Percentiles rank a stretch among this genome's conserved stretches.
phyloP scores from a whole-genome alignment of 1,140 invertebrate genomes.

The Saxidomus purpurata region DNA sequence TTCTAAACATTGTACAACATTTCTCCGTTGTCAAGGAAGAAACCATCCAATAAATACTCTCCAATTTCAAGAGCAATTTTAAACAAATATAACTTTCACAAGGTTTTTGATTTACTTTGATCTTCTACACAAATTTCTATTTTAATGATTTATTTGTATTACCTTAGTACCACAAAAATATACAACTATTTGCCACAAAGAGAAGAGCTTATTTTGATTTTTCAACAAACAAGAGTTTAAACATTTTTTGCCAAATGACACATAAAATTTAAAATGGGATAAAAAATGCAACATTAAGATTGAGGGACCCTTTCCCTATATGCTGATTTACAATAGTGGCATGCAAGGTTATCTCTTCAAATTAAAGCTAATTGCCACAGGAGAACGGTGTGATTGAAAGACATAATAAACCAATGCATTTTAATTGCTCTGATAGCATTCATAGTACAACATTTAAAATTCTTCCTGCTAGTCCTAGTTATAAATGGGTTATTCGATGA shows the following conservation, averaged over 20 bases:
- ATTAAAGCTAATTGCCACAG: not conserved
- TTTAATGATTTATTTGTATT: not conserved
- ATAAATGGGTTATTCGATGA: not conserved
- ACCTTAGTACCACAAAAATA: not conserved
- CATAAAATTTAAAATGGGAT: no score
- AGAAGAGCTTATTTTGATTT: no score
- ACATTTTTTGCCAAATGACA: no score
- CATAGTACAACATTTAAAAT: not conserved
- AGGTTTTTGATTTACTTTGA: constrained; percentile 4
- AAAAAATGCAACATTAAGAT: not conserved
- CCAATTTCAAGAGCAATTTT: not conserved
- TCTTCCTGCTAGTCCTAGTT: not conserved
- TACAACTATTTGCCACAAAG: no score
- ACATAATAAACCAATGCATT: not conserved
- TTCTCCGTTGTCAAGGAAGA: constrained; percentile 23
- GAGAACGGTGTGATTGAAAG: constrained; percentile 1
- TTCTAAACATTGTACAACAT: not conserved
- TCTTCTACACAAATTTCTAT: not conserved
- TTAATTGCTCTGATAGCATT: not conserved
- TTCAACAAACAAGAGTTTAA: no score
- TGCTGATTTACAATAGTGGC: not conserved
- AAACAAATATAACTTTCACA: not conserved
- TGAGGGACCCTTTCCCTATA: not conserved
- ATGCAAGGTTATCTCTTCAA: constrained; percentile 1
- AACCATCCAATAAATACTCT: not conserved